These are phyloP conservation scores for Microctenopoma stevenorrisi DNA, from an alignment of 2,797 vertebrate genomes.

Conservation along the genomic window DNA sequence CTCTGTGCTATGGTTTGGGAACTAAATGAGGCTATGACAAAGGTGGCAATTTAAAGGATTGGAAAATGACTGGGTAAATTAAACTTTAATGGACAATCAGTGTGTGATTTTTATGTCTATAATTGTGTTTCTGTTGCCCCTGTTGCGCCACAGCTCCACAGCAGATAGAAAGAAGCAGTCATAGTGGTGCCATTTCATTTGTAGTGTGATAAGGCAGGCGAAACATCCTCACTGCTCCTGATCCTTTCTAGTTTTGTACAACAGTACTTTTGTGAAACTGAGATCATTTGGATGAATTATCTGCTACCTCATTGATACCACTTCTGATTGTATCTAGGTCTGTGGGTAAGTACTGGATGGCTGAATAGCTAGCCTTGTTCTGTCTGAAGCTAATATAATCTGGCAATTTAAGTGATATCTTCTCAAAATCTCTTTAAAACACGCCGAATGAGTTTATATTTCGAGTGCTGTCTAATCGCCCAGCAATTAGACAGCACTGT, in stretches of 20 bases:
- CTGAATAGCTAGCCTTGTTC: neutral
- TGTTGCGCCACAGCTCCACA: conserved; percentile 15
- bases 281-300: conserved; percentile 13
- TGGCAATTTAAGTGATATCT: neutral
- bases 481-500: conserved; percentile 12
- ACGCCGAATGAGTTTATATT: neutral
- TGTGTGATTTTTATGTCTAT: conserved; percentile 12
- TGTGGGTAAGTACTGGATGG: no score
- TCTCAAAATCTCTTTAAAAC: conserved; percentile 4
- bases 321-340: neutral
- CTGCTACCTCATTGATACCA: neutral
- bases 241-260: neutral
- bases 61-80: neutral
- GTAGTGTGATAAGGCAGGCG: conserved; percentile 40
- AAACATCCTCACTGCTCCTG: conserved; percentile 11
- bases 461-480: conserved; percentile 1
- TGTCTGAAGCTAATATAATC: neutral
- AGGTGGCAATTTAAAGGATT: conserved; percentile 14
- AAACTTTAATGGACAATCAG: neutral
- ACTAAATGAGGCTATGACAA: neutral
- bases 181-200: conserved; percentile 47
- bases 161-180: conserved; percentile 41
- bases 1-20: conserved; percentile 20
- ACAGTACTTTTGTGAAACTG: neutral
- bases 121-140: conserved; percentile 18